A percentile compares a stretch with the other conserved stretches of the same genome.
phyloP scores from a whole-genome alignment of 2,113 vertebrate species.

The Sylvietta virens region DNA sequence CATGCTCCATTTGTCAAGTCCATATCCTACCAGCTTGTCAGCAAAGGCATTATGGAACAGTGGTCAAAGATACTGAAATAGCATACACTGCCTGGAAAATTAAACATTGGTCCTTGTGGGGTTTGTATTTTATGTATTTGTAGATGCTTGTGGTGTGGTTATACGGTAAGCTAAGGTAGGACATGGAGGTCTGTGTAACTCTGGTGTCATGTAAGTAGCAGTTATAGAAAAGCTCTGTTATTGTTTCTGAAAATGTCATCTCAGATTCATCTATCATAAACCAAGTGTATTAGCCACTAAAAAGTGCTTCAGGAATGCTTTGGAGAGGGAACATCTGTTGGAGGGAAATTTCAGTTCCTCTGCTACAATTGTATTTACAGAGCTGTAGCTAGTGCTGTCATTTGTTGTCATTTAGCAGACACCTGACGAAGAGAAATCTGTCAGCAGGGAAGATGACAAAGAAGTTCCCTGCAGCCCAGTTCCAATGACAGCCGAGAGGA shows the following conservation, averaged over 20 bases:
- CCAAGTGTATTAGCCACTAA: neutral
- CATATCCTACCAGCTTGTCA: neutral
- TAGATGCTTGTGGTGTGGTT: neutral
- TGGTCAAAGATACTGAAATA: neutral
- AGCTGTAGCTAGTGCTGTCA: neutral
- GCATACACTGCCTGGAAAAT: neutral
- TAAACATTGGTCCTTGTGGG: neutral
- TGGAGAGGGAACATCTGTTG: neutral
- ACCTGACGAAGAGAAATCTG: constrained; percentile 72
- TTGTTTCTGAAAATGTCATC: neutral
- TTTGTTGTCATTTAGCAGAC: constrained; percentile 55
- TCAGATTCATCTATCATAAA: neutral
- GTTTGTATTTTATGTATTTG: neutral
- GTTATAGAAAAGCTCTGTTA: neutral
- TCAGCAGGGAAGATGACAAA: constrained; percentile 75
- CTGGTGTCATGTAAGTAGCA: neutral
- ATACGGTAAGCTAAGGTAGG: neutral
- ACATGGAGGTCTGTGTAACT: neutral
- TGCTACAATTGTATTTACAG: neutral
- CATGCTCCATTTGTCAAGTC: neutral
- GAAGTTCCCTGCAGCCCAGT: constrained; percentile 68
- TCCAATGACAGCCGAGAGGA: constrained; percentile 79
- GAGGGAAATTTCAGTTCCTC: neutral
- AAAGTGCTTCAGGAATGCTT: neutral
- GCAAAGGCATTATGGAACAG: neutral